These are phyloP conservation scores for Syngnathus acus DNA, from an alignment of 2,797 vertebrate genomes.

Conservation along the genomic window DNA sequence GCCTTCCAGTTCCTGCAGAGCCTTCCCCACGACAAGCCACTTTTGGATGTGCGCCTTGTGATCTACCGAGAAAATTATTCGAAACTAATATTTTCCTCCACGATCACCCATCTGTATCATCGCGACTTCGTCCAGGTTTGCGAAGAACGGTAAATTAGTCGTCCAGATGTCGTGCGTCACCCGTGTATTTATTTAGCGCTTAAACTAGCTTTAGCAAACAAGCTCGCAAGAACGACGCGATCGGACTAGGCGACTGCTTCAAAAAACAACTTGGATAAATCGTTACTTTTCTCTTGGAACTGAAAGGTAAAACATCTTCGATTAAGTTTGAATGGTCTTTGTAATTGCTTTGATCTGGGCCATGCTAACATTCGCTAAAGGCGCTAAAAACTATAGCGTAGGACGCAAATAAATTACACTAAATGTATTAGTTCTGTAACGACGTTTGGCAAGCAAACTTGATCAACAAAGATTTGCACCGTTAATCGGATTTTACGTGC, in stretches of 20 bases:
- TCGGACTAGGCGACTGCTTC: neutral
- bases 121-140: neutral
- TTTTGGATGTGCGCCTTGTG: neutral
- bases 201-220: neutral
- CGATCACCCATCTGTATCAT: neutral
- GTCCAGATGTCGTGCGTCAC: neutral
- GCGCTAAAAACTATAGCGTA: neutral
- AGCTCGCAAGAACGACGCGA: neutral
- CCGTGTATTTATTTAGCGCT: neutral
- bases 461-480: too few species aligned
- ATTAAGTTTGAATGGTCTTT: neutral
- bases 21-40: neutral
- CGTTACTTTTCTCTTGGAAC: neutral
- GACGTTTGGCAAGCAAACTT: neutral
- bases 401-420: neutral
- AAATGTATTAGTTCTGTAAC: neutral
- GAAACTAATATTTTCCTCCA: neutral
- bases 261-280: neutral
- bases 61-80: neutral
- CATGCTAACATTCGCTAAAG: neutral
- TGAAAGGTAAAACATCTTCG: neutral
- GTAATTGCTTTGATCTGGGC: neutral
- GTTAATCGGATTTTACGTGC: neutral
- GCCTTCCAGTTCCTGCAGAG: neutral
- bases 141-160: neutral